phyloP scores from a whole-genome alignment of 2,888 invertebrate genomes.

The Nycteola revayana region DNA sequence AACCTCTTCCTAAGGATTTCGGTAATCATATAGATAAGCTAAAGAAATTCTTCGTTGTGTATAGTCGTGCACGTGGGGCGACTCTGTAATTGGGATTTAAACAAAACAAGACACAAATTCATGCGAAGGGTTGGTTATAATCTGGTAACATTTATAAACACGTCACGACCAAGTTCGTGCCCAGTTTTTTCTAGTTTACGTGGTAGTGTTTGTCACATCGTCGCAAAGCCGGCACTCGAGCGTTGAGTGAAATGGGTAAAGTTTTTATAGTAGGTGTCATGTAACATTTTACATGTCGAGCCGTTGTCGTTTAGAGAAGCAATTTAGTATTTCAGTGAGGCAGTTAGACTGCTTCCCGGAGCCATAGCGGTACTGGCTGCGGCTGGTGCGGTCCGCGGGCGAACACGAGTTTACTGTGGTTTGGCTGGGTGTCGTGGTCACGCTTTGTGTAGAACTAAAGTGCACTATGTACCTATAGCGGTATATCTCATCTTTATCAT shows the following conservation, averaged over 20 bases:
- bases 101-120: slow-evolving; percentile 56
- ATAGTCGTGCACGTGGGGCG: slow-evolving; percentile 51
- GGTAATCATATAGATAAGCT: slow-evolving; percentile 65
- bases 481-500: no score
- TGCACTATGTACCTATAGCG: no score
- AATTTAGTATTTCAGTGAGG: slow-evolving; percentile 43
- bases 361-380: slow-evolving; percentile 37
- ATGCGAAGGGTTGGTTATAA: slow-evolving; percentile 55
- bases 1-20: slow-evolving; percentile 57
- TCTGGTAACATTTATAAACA: slow-evolving; percentile 63
- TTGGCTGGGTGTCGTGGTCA: slow-evolving; percentile 26
- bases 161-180: slow-evolving; percentile 58
- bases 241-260: slow-evolving; percentile 63
- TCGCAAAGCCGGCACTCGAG: slow-evolving; percentile 36
- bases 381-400: slow-evolving; percentile 49
- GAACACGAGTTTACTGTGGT: slow-evolving; percentile 34
- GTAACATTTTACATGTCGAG: slow-evolving; percentile 33
- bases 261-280: slow-evolving; percentile 52
- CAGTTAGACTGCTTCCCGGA: slow-evolving; percentile 41
- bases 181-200: slow-evolving; percentile 49
- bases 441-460: slow-evolving; percentile 19
- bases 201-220: slow-evolving; percentile 49
- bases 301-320: slow-evolving; percentile 29
- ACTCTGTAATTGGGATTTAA: slow-evolving; percentile 59
- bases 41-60: slow-evolving; percentile 49